Base-by-base conservation (phyloP, 1,140 invertebrate species). In the Cecropterus lyciades region DNA sequence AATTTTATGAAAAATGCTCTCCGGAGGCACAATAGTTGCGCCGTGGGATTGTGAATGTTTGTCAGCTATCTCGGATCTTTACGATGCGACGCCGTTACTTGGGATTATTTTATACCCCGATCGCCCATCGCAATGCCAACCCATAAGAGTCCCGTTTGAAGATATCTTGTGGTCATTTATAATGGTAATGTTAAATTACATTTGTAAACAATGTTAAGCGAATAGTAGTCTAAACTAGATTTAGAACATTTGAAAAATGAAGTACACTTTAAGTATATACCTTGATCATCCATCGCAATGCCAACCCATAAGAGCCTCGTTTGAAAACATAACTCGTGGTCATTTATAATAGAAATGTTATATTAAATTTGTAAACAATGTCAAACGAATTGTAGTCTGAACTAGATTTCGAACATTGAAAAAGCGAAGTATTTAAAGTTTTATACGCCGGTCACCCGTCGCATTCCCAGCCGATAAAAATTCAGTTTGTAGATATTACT, bases 61-160 rank as follows among this genome's bases (percentile, higher is more conserved):
- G 24, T 53, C 24, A 30, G 59, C 62, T 69, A 69, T 64, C 60
- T 45, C 13, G 37, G 42, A 62, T 52, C 57, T 55, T 37, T 53
- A 55, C 63, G 57, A 70, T 49, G 48, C 63, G 62, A 14, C 33
- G 27, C 62, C 68, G 68, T 66, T 70, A 70, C 20, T 49, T 27
- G 48, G 51, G 11, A 24, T 33, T 43, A 37, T 56, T 56, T 62
- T 24, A 42, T 53, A 33, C 27, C 27, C 20, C 55, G 13, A 13
- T 20, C 17, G n/a, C 46, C 42, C 55, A 59, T 46, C 55, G 17
- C 24, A 4, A 10, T 11, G 33, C 33, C 33, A 37, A 37, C 33
- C 33, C 33, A n/a, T 37, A 46, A 59, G 17, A 46, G 13, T 59
- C 55, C 42, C 1, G 42, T 46, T 59, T 30, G 20, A 46, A 30